Base-by-base conservation (phyloP, 2,113 vertebrate species). In the Mesitornis unicolor region DNA sequence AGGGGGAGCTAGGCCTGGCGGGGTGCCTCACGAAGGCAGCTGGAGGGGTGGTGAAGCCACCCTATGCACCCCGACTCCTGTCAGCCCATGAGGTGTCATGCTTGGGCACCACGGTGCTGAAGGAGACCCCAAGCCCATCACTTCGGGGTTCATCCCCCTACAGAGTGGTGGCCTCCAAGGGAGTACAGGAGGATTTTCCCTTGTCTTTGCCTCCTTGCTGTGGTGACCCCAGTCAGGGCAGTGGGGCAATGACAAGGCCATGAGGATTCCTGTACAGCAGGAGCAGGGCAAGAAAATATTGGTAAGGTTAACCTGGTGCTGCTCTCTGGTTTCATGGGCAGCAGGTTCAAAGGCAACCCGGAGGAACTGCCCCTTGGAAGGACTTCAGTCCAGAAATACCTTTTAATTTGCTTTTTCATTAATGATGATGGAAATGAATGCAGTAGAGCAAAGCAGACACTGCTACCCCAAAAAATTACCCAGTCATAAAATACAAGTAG, bases 201-300 rank as follows among this genome's bases (percentile, higher is more conserved):
- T 28, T 43, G 21, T 8, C 43, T 51, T 57, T 24, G 12, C 10
- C 40, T 51, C 61, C 21, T 36, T 6, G 12, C 61, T 43, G 57
- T 6, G 29, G 47, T 31, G 24, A 43, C 18, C 42, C 19, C 2
- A 1, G 48, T 20, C 13, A 26, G 17, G 57, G 24, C 40, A 10
- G 3, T 0, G 3, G 35, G 38, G 16, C 7, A 5, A 6, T 25
- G 28, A 8, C 6, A 9, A 22, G 22, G 48, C 10, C 4, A 0
- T 7, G 11, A 56, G 11, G 16, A 36, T 64, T 54, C 21, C 17
- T 63, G 56, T 54, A 16, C 1, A 0, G 13, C 40, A 40, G 14
- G 22, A 40, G 16, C 28, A 1, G 24, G 25, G 48, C 13, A 11
- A 19, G 18, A 50, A 70, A 12, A 63, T 2, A 2, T 1, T 38